Percentiles rank a stretch among this genome's conserved stretches.
These are phyloP conservation scores for Microcebus griseorufus DNA, from an alignment of 2,113 vertebrate species.

Conservation along the genomic window DNA sequence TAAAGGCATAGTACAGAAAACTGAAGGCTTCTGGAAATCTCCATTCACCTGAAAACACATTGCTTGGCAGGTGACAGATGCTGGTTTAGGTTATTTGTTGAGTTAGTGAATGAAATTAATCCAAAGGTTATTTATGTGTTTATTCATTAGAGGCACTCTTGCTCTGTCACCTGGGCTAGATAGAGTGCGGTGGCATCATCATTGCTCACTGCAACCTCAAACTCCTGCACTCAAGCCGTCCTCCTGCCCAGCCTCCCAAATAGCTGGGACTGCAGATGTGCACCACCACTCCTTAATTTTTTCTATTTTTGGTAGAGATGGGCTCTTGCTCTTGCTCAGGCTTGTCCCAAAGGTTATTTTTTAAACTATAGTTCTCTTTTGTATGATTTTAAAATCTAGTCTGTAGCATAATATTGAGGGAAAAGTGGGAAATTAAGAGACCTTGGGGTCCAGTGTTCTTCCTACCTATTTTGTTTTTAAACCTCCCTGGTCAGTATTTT, in stretches of 20 bases:
- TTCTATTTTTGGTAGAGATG: too few species aligned
- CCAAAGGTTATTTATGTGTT: neutral
- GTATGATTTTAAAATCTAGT: neutral
- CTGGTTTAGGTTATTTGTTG: neutral
- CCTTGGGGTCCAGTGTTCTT: neutral
- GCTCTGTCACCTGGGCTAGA: too few species aligned
- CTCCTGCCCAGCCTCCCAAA: too few species aligned
- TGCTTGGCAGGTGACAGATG: neutral
- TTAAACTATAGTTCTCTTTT: neutral
- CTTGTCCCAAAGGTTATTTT: neutral
- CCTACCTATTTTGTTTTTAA: neutral
- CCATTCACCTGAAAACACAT: neutral
- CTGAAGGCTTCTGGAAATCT: neutral
- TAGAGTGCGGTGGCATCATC: too few species aligned
- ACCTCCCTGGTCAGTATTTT: neutral
- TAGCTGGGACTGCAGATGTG: too few species aligned
- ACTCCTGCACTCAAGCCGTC: too few species aligned
- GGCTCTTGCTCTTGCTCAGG: too few species aligned
- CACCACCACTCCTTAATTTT: too few species aligned
- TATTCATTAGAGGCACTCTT: neutral
- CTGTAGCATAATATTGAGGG: neutral
- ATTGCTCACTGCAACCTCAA: too few species aligned
- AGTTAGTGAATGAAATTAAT: constrained; percentile 4
- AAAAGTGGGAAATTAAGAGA: neutral
- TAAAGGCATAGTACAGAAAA: neutral